Conservation (phyloP, 2,113 vertebrate species). For the Poecilia latipinna region DNA sequence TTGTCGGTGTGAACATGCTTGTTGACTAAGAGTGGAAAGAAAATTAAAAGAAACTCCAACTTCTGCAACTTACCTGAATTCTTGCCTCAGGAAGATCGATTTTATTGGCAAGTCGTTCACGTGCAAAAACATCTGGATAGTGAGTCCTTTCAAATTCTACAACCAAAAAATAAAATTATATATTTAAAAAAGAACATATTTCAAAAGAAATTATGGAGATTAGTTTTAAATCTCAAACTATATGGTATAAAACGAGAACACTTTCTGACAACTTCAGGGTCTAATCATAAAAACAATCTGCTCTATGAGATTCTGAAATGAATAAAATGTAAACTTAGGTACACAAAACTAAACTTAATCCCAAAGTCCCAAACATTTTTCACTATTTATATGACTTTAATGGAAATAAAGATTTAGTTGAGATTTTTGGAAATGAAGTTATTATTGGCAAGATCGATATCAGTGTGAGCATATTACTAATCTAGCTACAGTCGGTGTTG, state of each 20-base stretch:
- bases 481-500: neutral
- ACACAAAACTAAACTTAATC: too few relatives aligned
- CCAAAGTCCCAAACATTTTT: too few relatives aligned
- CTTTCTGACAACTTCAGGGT: too few relatives aligned
- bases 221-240: neutral
- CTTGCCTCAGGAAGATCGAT: slow-evolving; percentile 98
- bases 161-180: slow-evolving; percentile 32
- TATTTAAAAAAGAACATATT: neutral
- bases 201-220: neutral
- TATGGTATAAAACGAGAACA: neutral
- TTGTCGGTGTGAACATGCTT: neutral
- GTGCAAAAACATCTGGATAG: slow-evolving; percentile 97
- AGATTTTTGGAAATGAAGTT: too few relatives aligned
- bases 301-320: neutral
- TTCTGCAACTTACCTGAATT: slow-evolving; percentile 90
- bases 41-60: neutral
- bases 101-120: slow-evolving; percentile 98
- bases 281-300: neutral
- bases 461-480: neutral
- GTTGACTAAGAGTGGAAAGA: neutral
- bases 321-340: too few relatives aligned
- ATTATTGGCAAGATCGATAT: too few relatives aligned
- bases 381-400: too few relatives aligned
- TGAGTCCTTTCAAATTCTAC: slow-evolving; percentile 99
- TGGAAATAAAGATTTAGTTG: too few relatives aligned